Conservation (phyloP, 2,113 vertebrate genomes). For the Oreocharis arfaki region DNA sequence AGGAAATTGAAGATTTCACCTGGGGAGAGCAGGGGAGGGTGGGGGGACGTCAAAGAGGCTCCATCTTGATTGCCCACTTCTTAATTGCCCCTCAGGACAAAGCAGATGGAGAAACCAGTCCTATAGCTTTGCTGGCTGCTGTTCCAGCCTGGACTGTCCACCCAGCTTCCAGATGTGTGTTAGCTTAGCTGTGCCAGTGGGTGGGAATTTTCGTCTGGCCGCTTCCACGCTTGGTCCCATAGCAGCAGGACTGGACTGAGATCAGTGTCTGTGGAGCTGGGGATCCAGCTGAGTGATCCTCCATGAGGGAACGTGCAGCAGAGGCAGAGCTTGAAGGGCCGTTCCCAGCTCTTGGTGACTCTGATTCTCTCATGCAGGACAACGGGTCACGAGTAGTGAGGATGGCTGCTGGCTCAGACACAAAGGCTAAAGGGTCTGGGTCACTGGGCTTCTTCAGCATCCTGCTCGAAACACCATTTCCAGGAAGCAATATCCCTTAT, state of each 20-base stretch:
- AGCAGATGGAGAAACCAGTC: neutral
- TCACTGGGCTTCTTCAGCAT: neutral
- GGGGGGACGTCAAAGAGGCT: neutral
- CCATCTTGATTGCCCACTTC: neutral
- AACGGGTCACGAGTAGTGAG: accelerated
- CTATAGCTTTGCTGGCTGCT: neutral
- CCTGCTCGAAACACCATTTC: neutral
- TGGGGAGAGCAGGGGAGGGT: neutral
- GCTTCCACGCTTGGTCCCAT: neutral
- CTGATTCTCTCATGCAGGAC: neutral
- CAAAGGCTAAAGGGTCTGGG: neutral
- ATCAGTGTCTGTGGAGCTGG: neutral
- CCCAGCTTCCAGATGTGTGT: neutral
- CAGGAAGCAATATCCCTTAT: neutral
- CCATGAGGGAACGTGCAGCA: neutral
- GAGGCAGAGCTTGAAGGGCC: neutral
- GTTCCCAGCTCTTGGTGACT: accelerated
- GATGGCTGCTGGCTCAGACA: neutral
- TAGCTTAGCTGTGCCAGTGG: neutral
- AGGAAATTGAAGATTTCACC: slow-evolving; percentile 41
- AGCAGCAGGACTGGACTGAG: neutral
- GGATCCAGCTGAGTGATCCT: neutral
- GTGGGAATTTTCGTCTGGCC: neutral
- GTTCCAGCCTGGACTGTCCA: neutral
- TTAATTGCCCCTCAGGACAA: neutral